Evolutionary conservation across 2,888 invertebrate species (phyloP), one percentile per base, ranked within the genome.

Genomic region (Euzetes globulus): DNA sequence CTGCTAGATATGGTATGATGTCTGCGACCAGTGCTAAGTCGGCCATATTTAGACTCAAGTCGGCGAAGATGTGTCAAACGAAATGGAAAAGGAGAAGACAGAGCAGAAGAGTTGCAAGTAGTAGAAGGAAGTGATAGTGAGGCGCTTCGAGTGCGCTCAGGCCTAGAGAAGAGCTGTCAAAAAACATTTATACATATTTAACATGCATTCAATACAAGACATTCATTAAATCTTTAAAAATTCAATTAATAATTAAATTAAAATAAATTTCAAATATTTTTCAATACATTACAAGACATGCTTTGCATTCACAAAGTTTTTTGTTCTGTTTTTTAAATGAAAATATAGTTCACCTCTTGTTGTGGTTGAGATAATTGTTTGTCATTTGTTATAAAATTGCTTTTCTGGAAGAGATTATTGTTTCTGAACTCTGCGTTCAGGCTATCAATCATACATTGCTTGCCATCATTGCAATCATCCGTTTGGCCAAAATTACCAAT

Each of bases 1-100:
- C 83, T 83, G 78, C 88, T 84, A 85, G 90, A 85, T n/a, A 94
- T 92, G 0, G 94, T 94, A 80, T 92, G 89, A 82, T 94, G 92
- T 74, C 92, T 85, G 74, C 92, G 85, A 82, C 91, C 92, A 81
- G 92, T 91, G 79, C 92, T 19, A 19, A 70, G 41, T 70, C 27
- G 41, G 70, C 70, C 70, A 41, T 70, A 70, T 70, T 70, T 70
- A 45, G 70, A 70, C 70, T 70, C 70, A 70, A 70, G 70, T 70
- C 41, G 41, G 27, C 70, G 70, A 17, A 70, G 25, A 19, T 70
- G 70, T 73, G 73, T 58, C 60, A 60, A 63, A 25, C 58, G 41
- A 37, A 60, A 63, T 58, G 55, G 33, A 19, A 60, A 58, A 63
- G 60, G 41, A 58, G 58, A 73, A 73, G 33, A 33, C 19, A 73